phyloP scores from a whole-genome alignment of 1,140 invertebrate genomes.

The Brachionus koreanus region DNA sequence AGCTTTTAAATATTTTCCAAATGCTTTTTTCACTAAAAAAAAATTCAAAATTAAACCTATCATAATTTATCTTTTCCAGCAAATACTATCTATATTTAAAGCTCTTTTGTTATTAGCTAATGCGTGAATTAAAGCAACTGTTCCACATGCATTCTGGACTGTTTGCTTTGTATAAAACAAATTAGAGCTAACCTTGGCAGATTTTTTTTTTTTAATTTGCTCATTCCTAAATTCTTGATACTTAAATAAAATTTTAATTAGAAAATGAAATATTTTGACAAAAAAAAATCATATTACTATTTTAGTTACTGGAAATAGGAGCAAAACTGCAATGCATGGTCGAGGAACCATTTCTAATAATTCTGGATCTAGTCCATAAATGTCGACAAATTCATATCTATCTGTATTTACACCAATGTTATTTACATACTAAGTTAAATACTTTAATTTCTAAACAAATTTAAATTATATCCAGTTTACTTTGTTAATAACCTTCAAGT shows the following conservation, averaged over 20 bases:
- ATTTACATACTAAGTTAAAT: constrained; percentile 67
- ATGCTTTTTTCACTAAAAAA: constrained; percentile 64
- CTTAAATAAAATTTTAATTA: constrained; percentile 46
- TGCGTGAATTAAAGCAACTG: constrained; percentile 80
- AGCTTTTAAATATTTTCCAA: constrained; percentile 74
- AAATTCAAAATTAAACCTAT: neutral
- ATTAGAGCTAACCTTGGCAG: constrained; percentile 52
- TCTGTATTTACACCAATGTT: constrained; percentile 74
- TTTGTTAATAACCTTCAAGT: constrained; percentile 43
- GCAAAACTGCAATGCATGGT: constrained; percentile 75
- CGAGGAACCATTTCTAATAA: constrained; percentile 75
- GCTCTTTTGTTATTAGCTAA: constrained; percentile 62
- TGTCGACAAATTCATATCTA: constrained; percentile 77
- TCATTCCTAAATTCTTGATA: constrained; percentile 65
- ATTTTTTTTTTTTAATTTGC: constrained; percentile 17
- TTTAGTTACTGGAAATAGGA: constrained; percentile 78
- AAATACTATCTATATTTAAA: constrained; percentile 54
- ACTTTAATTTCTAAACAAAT: neutral
- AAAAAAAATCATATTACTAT: constrained; percentile 62
- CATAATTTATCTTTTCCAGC: neutral
- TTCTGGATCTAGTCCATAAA: constrained; percentile 80
- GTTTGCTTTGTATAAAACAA: constrained; percentile 83
- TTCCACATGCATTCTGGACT: constrained; percentile 90
- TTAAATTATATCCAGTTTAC: neutral
- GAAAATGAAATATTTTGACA: neutral